A percentile compares a stretch with the other conserved stretches of the same genome.
Conservation (phyloP, 92 coral and sea anemone genomes). For the Epizoanthus fatuus region DNA sequence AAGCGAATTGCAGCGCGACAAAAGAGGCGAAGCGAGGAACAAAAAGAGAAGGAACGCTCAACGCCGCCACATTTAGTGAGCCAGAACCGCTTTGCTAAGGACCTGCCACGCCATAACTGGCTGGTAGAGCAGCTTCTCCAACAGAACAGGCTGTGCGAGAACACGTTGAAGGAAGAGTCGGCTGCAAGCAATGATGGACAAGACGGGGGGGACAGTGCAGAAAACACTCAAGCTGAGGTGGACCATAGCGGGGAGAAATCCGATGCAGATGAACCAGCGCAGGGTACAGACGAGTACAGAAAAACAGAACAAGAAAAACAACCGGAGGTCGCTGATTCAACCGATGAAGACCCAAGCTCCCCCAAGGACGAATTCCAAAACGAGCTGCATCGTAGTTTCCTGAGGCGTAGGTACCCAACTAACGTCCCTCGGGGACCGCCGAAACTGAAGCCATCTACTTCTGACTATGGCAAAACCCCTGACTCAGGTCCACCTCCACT, state of each 20-base stretch:
- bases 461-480: conserved; percentile 51
- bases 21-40: conserved; percentile 80
- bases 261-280: conserved; percentile 40
- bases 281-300: conserved; percentile 29
- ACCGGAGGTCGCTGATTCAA: conserved; percentile 44
- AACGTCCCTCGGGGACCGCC: conserved; percentile 90
- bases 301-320: conserved; percentile 19
- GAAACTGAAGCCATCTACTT: conserved; percentile 82
- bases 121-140: conserved; percentile 91
- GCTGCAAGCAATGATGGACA: conserved; percentile 44
- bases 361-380: conserved; percentile 74
- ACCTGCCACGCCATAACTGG: conserved; percentile 99
- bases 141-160: conserved; percentile 88
- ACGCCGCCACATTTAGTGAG: conserved; percentile 94
- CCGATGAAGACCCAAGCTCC: conserved; percentile 71
- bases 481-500: conserved; percentile 69
- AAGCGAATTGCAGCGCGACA: conserved; percentile 79
- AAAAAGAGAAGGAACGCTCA: conserved; percentile 84
- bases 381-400: conserved; percentile 85
- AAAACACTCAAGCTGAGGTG: conserved; percentile 19
- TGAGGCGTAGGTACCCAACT: conserved; percentile 83
- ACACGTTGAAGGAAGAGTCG: conserved; percentile 63
- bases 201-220: conserved; percentile 67
- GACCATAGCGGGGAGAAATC: conserved; percentile 32
- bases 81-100: conserved; percentile 96